Evolutionary conservation across 2,797 vertebrate species (phyloP), one percentile per base, ranked within the genome.

Genomic region (Xenentodon cancila): DNA sequence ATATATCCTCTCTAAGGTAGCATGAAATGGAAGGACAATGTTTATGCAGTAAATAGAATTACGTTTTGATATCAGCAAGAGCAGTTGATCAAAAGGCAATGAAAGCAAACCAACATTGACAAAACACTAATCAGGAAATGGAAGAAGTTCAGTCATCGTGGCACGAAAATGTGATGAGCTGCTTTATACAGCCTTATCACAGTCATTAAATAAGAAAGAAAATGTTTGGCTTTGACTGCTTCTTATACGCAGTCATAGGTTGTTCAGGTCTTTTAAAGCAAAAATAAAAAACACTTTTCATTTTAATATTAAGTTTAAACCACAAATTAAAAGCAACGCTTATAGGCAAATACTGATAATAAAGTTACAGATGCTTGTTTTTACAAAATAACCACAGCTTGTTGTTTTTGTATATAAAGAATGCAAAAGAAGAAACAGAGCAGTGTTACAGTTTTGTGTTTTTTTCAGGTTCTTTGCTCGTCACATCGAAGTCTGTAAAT

Each of bases 401-500:
- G 15, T 59, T 7, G 25, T 68, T 67, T 15, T 7, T 30, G 9
- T 44, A 17, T 52, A 50, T 17, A 48, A 32, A 49, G 25, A 34
- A 56, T 11, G 3, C 42, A 34, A 16, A 17, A 7, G 3, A 51
- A 19, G n/a, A 18, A 9, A 45, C 11, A 17, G 0, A 32, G 34
- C n/a, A 32, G 22, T 4, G n/a, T 87, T 83, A 94, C 4, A 94
- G 71, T 64, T 77, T 86, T 20, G 92, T 94, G 17, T 44, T 53
- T 44, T 79, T 85, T 47, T 88, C 87, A 51, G 0, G 13, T 18
- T 80, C 64, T 80, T 78, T 84, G 20, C 48, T 84, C 34, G 8
- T 85, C 19, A 50, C 20, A 0, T 88, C 82, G 7, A 16, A 51
- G 5, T 85, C 78, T 49, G 11, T 72, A 59, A 90, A 88, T 8